These are phyloP conservation scores for Malurus elegans DNA, from an alignment of 2,113 vertebrate species.

Conservation along the genomic window DNA sequence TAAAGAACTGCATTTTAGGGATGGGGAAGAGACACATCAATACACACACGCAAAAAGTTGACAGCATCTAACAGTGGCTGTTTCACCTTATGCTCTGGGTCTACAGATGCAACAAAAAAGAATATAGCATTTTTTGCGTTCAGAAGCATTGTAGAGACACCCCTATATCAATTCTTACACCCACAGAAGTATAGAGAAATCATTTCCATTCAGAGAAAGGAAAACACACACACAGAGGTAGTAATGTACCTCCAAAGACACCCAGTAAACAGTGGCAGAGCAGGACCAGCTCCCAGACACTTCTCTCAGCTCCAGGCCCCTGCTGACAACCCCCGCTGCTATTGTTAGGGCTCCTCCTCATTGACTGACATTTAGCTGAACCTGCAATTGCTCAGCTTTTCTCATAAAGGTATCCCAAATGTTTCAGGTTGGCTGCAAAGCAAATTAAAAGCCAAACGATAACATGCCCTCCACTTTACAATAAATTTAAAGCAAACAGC, in stretches of 20 bases:
- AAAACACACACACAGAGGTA: neutral
- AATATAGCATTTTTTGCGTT: neutral
- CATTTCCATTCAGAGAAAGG: neutral
- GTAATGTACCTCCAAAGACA: neutral
- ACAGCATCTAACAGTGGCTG: neutral
- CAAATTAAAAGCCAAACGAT: neutral
- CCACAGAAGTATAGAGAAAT: neutral
- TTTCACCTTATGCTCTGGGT: neutral
- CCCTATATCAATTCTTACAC: neutral
- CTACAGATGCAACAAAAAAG: neutral
- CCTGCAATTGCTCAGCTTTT: neutral
- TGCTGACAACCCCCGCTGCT: neutral
- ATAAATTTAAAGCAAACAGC: neutral
- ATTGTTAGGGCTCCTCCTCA: neutral
- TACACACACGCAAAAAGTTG: neutral
- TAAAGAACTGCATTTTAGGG: neutral
- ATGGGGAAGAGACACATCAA: neutral
- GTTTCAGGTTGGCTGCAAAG: neutral
- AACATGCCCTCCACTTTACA: neutral
- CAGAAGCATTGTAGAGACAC: neutral
- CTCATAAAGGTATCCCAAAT: neutral
- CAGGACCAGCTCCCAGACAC: neutral
- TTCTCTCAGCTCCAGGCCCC: neutral
- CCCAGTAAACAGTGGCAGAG: neutral
- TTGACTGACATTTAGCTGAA: neutral